Percentiles rank a stretch among this genome's conserved stretches.
Evolutionary conservation across 2,113 vertebrate genomes (phyloP).

Genomic region (Paradisaea rubra): DNA sequence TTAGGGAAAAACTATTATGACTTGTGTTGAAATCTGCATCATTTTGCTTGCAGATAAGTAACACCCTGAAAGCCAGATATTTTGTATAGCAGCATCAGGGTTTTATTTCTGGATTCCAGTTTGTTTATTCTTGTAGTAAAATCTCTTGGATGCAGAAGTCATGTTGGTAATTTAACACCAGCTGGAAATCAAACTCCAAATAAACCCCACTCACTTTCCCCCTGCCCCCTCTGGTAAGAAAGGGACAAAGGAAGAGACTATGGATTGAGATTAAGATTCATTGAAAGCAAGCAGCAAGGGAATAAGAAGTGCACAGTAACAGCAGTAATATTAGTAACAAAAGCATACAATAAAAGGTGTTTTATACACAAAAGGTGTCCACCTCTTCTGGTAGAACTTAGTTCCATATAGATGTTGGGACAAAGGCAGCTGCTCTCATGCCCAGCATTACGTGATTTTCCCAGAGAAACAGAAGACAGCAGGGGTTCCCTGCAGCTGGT

Average conservation of each 20-base stretch:
- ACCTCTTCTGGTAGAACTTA: background rate
- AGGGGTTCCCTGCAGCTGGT: background rate
- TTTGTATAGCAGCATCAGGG: background rate
- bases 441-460: background rate
- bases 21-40: background rate
- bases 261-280: background rate
- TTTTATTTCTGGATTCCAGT: background rate
- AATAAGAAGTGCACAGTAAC: background rate
- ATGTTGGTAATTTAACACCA: background rate
- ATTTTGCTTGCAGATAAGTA: background rate
- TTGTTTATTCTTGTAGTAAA: background rate
- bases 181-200: background rate
- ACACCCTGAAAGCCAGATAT: background rate
- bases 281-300: background rate
- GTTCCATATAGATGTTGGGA: background rate
- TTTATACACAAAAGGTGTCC: background rate
- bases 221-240: fast-evolving
- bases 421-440: background rate
- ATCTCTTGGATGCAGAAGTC: fast-evolving
- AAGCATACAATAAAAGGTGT: background rate
- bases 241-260: background rate
- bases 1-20: background rate
- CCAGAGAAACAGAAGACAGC: background rate
- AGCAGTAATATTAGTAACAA: background rate
- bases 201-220: background rate